These are phyloP conservation scores for Urosaurus nigricauda DNA, from an alignment of 2,797 vertebrate genomes.

Conservation along the genomic window DNA sequence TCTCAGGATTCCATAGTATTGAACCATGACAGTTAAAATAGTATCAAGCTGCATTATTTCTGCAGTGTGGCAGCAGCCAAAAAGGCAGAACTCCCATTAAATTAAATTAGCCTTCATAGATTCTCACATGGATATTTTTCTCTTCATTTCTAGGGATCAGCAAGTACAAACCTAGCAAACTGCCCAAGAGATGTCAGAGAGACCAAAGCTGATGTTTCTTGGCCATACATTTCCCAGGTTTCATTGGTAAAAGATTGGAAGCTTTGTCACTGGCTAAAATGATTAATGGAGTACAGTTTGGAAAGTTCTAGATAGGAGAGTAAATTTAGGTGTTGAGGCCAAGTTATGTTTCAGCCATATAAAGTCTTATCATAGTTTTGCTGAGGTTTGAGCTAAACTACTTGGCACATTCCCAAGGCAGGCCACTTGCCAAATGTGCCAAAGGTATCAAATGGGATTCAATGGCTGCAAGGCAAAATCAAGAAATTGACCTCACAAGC, in stretches of 20 bases:
- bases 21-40: too few relatives aligned
- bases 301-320: background rate
- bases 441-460: constrained; percentile 20
- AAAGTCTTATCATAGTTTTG: constrained; percentile 30
- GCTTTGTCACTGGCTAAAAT: background rate
- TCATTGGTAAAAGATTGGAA: background rate
- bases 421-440: background rate
- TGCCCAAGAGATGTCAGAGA: too few relatives aligned
- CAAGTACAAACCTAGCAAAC: too few relatives aligned
- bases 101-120: too few relatives aligned
- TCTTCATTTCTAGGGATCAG: too few relatives aligned
- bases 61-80: too few relatives aligned
- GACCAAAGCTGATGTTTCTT: too few relatives aligned
- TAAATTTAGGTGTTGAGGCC: background rate
- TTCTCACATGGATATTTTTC: too few relatives aligned
- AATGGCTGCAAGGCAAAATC: constrained; percentile 26
- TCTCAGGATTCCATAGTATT: too few relatives aligned
- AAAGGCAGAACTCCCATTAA: too few relatives aligned
- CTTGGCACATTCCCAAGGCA: constrained; percentile 36
- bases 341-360: background rate
- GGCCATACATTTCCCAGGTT: too few relatives aligned
- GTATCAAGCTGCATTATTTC: too few relatives aligned
- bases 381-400: constrained; percentile 39
- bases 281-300: background rate
- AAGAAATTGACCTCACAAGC: constrained; percentile 25